Conservation (phyloP, 2,113 vertebrate species). For the Rhegmatorhina hoffmannsi region DNA sequence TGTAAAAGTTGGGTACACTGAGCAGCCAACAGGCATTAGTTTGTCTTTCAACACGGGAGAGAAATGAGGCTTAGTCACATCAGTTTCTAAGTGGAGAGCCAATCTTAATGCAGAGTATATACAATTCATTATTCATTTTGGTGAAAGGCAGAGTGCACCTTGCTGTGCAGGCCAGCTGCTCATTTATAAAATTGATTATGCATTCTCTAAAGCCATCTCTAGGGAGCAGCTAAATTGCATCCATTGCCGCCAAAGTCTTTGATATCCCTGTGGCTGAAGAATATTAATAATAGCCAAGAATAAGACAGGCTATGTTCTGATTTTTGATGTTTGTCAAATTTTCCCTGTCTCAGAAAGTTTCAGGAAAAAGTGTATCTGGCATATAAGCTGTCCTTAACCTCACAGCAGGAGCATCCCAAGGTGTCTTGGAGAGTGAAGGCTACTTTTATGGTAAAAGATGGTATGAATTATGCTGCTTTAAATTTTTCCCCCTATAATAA, state of each 20-base stretch:
- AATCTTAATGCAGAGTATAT: background rate
- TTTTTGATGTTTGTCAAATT: slow-evolving; percentile 1
- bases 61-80: background rate
- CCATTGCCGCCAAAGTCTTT: background rate
- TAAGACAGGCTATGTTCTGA: background rate
- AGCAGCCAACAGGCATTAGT: no score
- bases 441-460: background rate
- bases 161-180: slow-evolving; percentile 40
- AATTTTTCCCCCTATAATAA: background rate
- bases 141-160: background rate
- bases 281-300: slow-evolving; percentile 6
- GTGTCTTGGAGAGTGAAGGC: background rate
- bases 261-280: background rate
- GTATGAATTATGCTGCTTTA: background rate
- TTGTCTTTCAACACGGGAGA: background rate
- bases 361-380: background rate
- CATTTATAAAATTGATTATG: slow-evolving; percentile 35
- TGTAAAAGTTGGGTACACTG: background rate
- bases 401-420: background rate
- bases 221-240: slow-evolving; percentile 20
- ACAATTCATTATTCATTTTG: slow-evolving; percentile 13
- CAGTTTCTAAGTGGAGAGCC: background rate
- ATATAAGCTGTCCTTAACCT: background rate
- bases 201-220: slow-evolving; percentile 25
- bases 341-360: background rate